Evolutionary conservation across 2,797 vertebrate genomes (phyloP), one percentile per base, ranked within the genome.

Genomic region (Coregonus ussuriensis): DNA sequence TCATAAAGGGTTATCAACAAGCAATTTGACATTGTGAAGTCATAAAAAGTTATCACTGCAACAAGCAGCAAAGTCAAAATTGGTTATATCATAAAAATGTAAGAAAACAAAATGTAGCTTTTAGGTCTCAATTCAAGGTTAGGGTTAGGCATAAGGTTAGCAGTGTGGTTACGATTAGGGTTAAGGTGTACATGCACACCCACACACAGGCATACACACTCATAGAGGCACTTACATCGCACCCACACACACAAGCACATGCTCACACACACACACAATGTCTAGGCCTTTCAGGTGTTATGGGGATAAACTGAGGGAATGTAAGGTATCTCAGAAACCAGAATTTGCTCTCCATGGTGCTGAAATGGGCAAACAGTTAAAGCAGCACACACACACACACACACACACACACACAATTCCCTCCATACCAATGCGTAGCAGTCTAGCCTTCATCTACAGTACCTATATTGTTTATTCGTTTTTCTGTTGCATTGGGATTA

Each of bases 331-430:
- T 75, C 52, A 74, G 53, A 70, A 72, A 65, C 67, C 1, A 59
- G 74, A 78, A 65, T 79, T 83, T 65, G 37, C 91, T 89, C 79
- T 91, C 89, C 88, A 79, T 65, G 82, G 84, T 91, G 81, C 88
- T 90, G 83, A 91, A 79, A 29, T n/a, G 14, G 13, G 2, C 29
- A 67, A 31, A 14, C 65, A 16, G 13, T 54, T 56, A 6, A 13
- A 21, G 21, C 25, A 2, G 2, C 37, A 18, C 18, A 72, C 62
- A 72, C 56, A 13, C 68, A 21, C 70, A 31, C 25, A 25, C 68
- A 21, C 70, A 31, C 25, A 25, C 47, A 18, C 56, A 31, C 56
- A 13, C 68, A 21, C 70, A 31, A 5, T 16, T 33, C 31, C 4
- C 66, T 5, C 14, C 25, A 25, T 9, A 13, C 59, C 0, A 63